Base-by-base conservation (phyloP, 2,113 vertebrate genomes). In the Austrofundulus limnaeus region DNA sequence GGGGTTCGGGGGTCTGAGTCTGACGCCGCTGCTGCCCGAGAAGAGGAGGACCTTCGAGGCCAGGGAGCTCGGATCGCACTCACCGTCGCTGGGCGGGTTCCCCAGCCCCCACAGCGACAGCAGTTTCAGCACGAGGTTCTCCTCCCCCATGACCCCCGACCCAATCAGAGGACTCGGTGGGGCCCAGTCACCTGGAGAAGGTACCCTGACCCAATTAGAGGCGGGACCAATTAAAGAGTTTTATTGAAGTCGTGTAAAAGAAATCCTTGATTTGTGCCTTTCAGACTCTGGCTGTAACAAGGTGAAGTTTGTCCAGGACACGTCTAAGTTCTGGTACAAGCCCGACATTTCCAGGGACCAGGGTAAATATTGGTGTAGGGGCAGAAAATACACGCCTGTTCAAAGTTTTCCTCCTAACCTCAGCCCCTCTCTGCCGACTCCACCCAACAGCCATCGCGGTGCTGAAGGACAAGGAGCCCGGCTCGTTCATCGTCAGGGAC, bases 311-410 rank as follows among this genome's bases (percentile, higher is more conserved):
- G 96, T 98, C 63, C 96, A 98, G 83, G 96, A 98, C 83, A 98
- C 96, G 1, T 97, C 96, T 57, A 98, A 93, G 85, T 98, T 96
- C 88, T 98, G 96, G 96, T 98, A 98, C 88, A 98, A 98, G 84
- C 93, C 96, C 10, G 95, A 97, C 83, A 98, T 98, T 83, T 97
- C 96, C 62, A 91, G 96, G 90, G 96, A 98, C 71, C 96, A 98
- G 94, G 96, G 96, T 98, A 93, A 90, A 85, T 75, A 84, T 84
- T 84, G 55, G 25, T 47, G 12, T 69, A 78, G 58, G 75, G 74
- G 51, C 48, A 19, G 19, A 45, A 48, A 78, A 70, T 23, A 23
- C 38, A 10, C 16, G 16, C 66, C 31, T 62, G 62, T 80, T 60
- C 47, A 50, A 37, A 68, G 28, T 47, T 24, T 61, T 56, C 58